Base-by-base conservation (phyloP, 1,140 invertebrate genomes). In the Antheraea pernyi region DNA sequence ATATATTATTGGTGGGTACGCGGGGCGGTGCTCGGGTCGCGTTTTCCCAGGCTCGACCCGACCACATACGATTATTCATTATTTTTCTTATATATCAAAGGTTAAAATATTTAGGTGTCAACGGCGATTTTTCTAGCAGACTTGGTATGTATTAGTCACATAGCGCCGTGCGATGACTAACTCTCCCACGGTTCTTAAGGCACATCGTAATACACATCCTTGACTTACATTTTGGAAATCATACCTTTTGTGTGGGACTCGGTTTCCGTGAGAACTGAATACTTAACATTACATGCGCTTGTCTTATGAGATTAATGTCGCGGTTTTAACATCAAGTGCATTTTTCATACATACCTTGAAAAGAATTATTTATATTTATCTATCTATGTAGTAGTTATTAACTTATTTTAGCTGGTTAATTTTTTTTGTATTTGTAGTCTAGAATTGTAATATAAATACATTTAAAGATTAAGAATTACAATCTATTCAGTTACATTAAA, bases 161-260 rank as follows among this genome's bases (percentile, higher is more conserved):
- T 69, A 70, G 69, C 73, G 64, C 64, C 37, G 70, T 58, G 77
- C 70, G 76, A 81, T 74, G 74, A 75, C 71, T 76, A 78, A 70
- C 69, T 82, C 78, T 88, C 83, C 84, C 87, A 88, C 85, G 84
- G 83, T 84, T 80, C 74, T 78, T 75, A 79, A 65, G 70, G 82
- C 79, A 83, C 79, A 76, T 79, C 77, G 76, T 72, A 77, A 79
- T 75, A 80, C 80, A 81, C 81, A 91, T 89, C 84, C 87, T 89
- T 91, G 87, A 88, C 89, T 91, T 86, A 91, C 87, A 89, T 89
- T 90, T 86, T 84, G 76, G 79, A 83, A 86, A 89, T 86, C 83
- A 80, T 85, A 85, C 86, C 86, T 91, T 86, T 88, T 88, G 81
- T 84, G 79, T 81, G 83, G 78, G 80, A 87, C 64, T 82, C 70